A percentile compares a stretch with the other conserved stretches of the same genome.
Evolutionary conservation across 1,140 invertebrate species (phyloP).

Genomic region (Asbolus verrucosus): DNA sequence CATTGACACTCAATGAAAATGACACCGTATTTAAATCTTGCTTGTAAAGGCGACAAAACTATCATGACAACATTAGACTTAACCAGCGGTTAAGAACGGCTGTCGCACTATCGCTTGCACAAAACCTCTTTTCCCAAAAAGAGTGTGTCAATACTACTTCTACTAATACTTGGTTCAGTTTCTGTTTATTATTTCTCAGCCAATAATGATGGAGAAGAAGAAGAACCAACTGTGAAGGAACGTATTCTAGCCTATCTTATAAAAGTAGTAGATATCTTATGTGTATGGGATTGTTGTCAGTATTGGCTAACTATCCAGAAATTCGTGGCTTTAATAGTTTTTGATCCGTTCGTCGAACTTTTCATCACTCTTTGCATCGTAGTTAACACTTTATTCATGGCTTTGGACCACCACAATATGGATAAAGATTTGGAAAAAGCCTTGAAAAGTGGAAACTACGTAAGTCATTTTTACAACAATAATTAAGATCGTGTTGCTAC

Average conservation of each 20-base stretch:
- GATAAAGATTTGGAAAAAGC: constrained; percentile 85
- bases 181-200: constrained; percentile 94
- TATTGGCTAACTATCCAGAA: constrained; percentile 92
- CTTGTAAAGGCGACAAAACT: constrained; percentile 12
- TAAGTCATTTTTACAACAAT: constrained; percentile 73
- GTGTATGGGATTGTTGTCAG: constrained; percentile 97
- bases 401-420: constrained; percentile 96
- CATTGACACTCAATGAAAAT: not conserved
- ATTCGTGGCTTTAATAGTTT: constrained; percentile 90
- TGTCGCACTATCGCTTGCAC: constrained; percentile 62
- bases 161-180: constrained; percentile 83
- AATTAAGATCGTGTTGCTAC: not conserved
- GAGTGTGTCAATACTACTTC: constrained; percentile 73
- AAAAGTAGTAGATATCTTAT: constrained; percentile 91
- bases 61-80: constrained; percentile 49
- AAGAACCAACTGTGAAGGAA: constrained; percentile 88
- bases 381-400: constrained; percentile 98
- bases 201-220: constrained; percentile 85
- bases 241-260: constrained; percentile 80
- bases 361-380: constrained; percentile 99
- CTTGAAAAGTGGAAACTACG: constrained; percentile 94
- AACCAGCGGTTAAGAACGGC: constrained; percentile 62
- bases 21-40: not conserved
- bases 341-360: constrained; percentile 97
- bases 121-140: constrained; percentile 73